Conservation (phyloP, 2,113 vertebrate genomes). For the Notechis scutatus region DNA sequence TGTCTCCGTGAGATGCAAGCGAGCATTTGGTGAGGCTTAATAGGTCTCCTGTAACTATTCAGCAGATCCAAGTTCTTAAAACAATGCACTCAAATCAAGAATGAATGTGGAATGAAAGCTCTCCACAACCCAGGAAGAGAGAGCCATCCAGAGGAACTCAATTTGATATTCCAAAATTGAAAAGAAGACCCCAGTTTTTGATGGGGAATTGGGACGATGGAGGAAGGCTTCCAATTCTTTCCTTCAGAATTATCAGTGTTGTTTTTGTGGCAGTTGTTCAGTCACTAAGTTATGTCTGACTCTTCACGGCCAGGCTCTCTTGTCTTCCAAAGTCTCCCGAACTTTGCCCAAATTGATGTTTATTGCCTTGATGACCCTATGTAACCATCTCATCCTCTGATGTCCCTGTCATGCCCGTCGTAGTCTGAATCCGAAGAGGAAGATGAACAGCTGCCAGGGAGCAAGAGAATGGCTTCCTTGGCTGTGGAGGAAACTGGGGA, state of each 20-base stretch:
- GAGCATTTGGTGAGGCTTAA: not conserved
- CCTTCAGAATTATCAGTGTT: not conserved
- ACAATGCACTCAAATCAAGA: not conserved
- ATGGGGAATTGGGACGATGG: not conserved
- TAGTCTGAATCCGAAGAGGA: too few species aligned
- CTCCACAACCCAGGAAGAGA: not conserved
- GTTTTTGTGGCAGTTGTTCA: not conserved
- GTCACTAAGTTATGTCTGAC: not conserved
- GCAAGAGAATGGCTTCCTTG: too few species aligned
- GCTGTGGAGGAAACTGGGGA: too few species aligned
- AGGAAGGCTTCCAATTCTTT: too few species aligned
- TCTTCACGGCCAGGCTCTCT: not conserved
- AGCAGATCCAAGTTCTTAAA: not conserved
- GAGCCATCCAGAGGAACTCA: not conserved
- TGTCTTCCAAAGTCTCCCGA: not conserved
- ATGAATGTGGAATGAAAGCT: not conserved
- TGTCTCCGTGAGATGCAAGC: not conserved
- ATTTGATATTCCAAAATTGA: not conserved
- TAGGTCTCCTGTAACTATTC: not conserved
- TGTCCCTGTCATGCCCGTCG: too few species aligned
- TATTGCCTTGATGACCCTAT: not conserved
- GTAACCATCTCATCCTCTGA: not conserved
- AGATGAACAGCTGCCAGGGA: too few species aligned
- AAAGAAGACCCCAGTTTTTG: not conserved
- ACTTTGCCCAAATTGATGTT: not conserved